Evolutionary conservation across 2,113 vertebrate species (phyloP).

Genomic region (Columbina picui): DNA sequence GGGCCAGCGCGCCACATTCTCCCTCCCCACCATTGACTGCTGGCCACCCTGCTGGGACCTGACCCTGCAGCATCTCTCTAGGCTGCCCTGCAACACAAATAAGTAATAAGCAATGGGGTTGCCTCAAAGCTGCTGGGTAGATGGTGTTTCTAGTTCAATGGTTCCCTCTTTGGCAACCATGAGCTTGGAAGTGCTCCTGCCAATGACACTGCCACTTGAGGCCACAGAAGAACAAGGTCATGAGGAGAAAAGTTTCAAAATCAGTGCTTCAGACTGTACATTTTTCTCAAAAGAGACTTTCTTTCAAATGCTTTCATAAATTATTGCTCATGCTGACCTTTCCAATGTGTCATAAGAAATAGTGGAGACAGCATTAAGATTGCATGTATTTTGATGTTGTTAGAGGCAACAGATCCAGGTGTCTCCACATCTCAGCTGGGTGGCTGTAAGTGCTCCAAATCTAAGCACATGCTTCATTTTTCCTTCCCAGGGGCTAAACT

Average conservation of each 20-base stretch:
- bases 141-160: neutral
- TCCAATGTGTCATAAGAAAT: neutral
- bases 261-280: neutral
- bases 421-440: neutral
- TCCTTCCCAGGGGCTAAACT: neutral
- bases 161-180: neutral
- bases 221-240: neutral
- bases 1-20: fast-evolving
- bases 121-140: neutral
- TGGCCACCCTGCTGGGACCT: neutral
- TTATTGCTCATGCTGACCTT: neutral
- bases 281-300: neutral
- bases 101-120: neutral
- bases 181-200: neutral
- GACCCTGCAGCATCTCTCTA: neutral
- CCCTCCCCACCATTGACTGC: neutral
- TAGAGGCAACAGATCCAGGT: neutral
- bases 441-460: neutral
- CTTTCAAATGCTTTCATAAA: neutral
- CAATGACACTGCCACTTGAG: neutral
- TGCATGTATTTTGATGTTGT: neutral
- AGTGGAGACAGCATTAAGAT: neutral
- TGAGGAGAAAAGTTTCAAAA: neutral
- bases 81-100: neutral
- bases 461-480: neutral